phyloP scores from a whole-genome alignment of 1,140 invertebrate species.

The Ceratoteleas bidentatus region DNA sequence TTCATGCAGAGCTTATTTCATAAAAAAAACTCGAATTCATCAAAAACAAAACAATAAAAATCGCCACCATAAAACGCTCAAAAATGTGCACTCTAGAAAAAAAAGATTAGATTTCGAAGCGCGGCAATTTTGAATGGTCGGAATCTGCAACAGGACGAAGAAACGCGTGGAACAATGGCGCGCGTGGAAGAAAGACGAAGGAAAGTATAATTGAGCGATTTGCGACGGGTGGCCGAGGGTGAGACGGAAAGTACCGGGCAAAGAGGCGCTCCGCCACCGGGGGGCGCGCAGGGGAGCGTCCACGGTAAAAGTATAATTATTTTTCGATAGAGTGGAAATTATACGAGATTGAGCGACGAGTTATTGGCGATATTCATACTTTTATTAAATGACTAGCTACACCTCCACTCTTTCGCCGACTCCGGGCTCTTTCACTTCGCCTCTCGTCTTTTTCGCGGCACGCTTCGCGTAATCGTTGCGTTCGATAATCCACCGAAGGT shows the following conservation, averaged over 20 bases:
- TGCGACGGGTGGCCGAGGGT: conserved; percentile 67
- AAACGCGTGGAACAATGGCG: conserved; percentile 60
- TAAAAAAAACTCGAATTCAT: no score
- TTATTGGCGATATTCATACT: conserved; percentile 82
- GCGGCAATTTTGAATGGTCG: conserved; percentile 33
- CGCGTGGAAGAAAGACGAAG: conserved; percentile 67
- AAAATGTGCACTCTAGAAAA: no score
- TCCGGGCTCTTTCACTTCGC: conserved; percentile 39
- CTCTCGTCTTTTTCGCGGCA: conserved; percentile 49
- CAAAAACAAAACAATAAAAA: no score
- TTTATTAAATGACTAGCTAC: conserved; percentile 79
- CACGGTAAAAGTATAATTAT: conserved; percentile 81
- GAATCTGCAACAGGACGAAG: conserved; percentile 35
- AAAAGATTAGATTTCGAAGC: no score
- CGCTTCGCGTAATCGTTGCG: conserved; percentile 49
- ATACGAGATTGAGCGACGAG: conserved; percentile 78
- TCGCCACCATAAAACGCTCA: no score
- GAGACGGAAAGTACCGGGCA: conserved; percentile 59
- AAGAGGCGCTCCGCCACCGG: conserved; percentile 17
- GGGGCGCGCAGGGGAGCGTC: conserved; percentile 60
- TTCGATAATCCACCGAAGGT: conserved; percentile 56
- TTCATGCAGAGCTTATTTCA: no score
- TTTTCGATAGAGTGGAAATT: conserved; percentile 82
- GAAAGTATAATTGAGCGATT: conserved; percentile 80
- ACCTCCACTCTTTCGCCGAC: conserved; percentile 62